Evolutionary conservation across 2,113 vertebrate genomes (phyloP).

Genomic region (Miniopterus natalensis): DNA sequence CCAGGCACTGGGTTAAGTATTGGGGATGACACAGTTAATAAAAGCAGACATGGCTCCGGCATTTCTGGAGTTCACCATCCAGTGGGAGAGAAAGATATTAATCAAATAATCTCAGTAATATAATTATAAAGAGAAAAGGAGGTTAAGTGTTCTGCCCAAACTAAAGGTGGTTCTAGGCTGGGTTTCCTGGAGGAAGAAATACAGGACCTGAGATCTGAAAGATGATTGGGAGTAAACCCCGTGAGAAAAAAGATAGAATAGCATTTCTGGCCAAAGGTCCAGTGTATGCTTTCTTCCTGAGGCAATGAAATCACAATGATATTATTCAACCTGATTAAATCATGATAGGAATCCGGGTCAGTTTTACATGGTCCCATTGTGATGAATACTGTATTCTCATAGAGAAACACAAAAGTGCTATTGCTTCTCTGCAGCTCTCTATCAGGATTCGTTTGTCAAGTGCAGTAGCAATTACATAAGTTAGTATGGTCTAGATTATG

Average conservation of each 20-base stretch:
- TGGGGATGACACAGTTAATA: neutral
- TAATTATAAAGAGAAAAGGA: neutral
- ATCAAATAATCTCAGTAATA: neutral
- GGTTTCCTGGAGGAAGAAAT: neutral
- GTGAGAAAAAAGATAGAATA: neutral
- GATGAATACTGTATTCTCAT: neutral
- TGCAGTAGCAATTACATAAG: neutral
- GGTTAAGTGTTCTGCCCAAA: neutral
- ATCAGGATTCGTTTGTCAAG: neutral
- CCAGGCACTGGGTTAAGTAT: neutral
- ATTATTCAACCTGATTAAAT: neutral
- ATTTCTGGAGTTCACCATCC: neutral
- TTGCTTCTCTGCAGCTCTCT: neutral
- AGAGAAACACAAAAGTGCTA: neutral
- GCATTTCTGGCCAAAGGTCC: neutral
- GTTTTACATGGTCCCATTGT: neutral
- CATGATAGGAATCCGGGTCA: neutral
- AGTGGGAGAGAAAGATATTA: slow-evolving; percentile 34
- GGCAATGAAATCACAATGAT: neutral
- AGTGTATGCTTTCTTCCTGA: neutral
- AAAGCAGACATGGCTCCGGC: neutral
- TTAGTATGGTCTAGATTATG: neutral
- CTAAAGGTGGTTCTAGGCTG: neutral
- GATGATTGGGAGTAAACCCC: neutral
- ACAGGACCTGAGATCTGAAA: slow-evolving; percentile 9